A percentile compares a stretch with the other conserved stretches of the same genome.
Conservation (phyloP, 37 sponge, comb jelly and placozoan species). For the Spongia lamella region DNA sequence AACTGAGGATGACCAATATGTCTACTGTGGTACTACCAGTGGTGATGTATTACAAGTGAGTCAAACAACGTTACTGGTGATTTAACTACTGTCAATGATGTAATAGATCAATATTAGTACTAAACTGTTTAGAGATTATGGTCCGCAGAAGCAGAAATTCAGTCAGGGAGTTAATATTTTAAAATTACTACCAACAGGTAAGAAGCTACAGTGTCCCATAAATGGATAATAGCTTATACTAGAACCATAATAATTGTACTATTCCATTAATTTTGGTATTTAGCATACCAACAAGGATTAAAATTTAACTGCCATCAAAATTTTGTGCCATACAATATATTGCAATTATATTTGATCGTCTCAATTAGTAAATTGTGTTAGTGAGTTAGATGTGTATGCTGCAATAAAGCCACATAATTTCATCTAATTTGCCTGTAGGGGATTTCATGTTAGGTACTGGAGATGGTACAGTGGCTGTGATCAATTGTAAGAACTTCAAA, state of each 20-base stretch:
- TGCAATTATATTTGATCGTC: no score
- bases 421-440: slow-evolving; percentile 17
- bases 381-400: no score
- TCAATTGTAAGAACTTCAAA: slow-evolving; percentile 51
- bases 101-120: slow-evolving; percentile 82
- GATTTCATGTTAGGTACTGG: slow-evolving; percentile 86
- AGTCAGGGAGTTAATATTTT: slow-evolving; percentile 67
- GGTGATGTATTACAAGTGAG: slow-evolving; percentile 87
- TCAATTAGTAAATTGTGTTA: no score
- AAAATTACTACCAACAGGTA: slow-evolving; percentile 55
- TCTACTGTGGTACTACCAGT: slow-evolving; percentile 94
- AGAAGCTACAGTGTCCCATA: neutral
- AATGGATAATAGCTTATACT: neutral
- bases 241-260: no score
- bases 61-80: neutral
- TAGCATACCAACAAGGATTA: no score
- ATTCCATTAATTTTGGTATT: no score
- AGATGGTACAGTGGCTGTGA: slow-evolving; percentile 77
- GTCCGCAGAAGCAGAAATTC: slow-evolving; percentile 91
- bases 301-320: no score
- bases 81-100: neutral
- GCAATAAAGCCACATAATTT: no score
- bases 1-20: slow-evolving; percentile 67
- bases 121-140: slow-evolving; percentile 73
- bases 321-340: no score